phyloP scores from a whole-genome alignment of 2,797 vertebrate genomes.

The Muraenolepis orangiensis region DNA sequence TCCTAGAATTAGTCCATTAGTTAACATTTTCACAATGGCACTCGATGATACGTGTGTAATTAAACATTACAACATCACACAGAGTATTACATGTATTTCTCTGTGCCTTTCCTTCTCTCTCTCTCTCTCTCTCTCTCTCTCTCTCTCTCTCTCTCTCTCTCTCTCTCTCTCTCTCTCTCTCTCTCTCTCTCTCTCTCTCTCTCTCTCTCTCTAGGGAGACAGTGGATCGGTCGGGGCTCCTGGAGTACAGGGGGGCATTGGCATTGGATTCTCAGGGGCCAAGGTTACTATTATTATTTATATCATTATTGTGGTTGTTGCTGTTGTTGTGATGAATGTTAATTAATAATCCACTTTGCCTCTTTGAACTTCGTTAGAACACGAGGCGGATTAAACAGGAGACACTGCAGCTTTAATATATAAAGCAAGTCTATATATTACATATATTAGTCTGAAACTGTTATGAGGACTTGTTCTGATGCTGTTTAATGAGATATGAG shows the following conservation, averaged over 20 bases:
- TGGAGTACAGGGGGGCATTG: conserved; percentile 73
- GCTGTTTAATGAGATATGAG: not conserved
- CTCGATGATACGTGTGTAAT: no score
- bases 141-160: not conserved
- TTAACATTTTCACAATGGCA: no score
- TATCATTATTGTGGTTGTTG: not conserved
- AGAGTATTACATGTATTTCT: no score
- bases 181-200: not conserved
- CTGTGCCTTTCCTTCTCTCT: no score
- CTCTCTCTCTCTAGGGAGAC: conserved; percentile 71
- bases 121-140: no score
- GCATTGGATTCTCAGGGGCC: conserved; percentile 70
- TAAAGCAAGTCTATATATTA: not conserved
- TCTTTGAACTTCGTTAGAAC: not conserved
- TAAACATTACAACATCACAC: no score
- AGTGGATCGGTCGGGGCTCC: conserved; percentile 69
- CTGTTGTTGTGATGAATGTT: not conserved
- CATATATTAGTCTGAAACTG: not conserved
- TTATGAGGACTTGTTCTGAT: not conserved
- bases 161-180: not conserved
- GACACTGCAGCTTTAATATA: not conserved
- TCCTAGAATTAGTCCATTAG: no score
- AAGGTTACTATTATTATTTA: conserved; percentile 54
- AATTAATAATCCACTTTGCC: not conserved
- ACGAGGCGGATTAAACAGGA: not conserved